Evolutionary conservation across 2,113 vertebrate genomes (phyloP), one percentile per base, ranked within the genome.

Genomic region (Epinephelus lanceolatus): DNA sequence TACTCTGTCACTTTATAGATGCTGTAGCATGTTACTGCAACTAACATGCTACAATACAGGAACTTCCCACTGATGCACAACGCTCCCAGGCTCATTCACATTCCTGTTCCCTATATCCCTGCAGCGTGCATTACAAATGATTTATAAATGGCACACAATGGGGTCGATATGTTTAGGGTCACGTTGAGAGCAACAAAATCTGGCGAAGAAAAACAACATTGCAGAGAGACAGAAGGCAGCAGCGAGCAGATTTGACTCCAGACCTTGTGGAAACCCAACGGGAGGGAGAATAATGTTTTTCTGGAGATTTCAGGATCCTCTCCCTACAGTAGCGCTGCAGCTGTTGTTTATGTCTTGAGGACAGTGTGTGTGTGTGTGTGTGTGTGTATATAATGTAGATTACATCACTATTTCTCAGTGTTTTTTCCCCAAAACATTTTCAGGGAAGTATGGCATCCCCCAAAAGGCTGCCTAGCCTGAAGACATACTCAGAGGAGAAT

Each of bases 111-210:
- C 59, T 23, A 4, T 25, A 65, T 77, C 63, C 68, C 75, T 53
- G 71, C 72, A 53, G 76, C 71, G 37, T 84, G 71, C 83, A 78
- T 88, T 66, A 63, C 78, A 82, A 73, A 59, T 84, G 62, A 79
- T 42, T 71, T 70, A 49, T 51, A 60, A 78, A 61, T n/a, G 23
- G 61, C 55, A 40, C 60, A 33, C 15, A 6, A 9, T 5, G 8
- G 59, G 33, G 71, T 57, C 4, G 18, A 81, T 60, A n/a, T 55
- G 55, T 25, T 71, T 12, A 33, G 67, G 61, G 59, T 59, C 62
- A 70, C 23, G 25, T 40, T 13, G 12, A 65, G 37, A 63, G 49
- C 45, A 12, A 33, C 52, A 27, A 70, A 68, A 45, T 21, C 9
- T n/a, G 6, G 27, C 21, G 21, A 40, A 27, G 55, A 37, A 17